A percentile compares a stretch with the other conserved stretches of the same genome.
These are phyloP conservation scores for Drusus annulatus DNA, from an alignment of 1,140 invertebrate species.

Conservation along the genomic window DNA sequence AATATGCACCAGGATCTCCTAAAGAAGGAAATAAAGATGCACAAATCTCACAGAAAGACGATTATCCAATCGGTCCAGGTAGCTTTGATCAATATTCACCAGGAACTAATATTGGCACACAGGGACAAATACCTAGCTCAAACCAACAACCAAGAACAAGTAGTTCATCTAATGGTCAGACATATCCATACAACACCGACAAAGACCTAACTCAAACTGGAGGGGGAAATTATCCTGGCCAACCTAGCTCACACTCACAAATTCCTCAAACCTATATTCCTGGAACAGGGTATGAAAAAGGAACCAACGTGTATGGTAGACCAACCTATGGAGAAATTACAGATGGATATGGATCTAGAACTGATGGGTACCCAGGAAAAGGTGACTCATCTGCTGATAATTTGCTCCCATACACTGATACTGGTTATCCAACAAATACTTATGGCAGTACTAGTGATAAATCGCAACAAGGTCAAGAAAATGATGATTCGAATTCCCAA, in stretches of 20 bases:
- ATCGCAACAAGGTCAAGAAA: slow-evolving; percentile 8
- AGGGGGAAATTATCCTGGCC: slow-evolving; percentile 6
- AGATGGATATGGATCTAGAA: too few species aligned
- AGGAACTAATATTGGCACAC: not conserved
- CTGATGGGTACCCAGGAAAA: not conserved
- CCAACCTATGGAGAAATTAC: not conserved
- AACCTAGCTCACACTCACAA: not conserved
- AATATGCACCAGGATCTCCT: too few species aligned
- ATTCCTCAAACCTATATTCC: not conserved
- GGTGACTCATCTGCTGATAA: not conserved
- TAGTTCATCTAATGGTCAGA: slow-evolving; percentile 8
- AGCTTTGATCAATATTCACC: not conserved
- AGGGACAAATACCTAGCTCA: not conserved
- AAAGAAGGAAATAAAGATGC: too few species aligned
- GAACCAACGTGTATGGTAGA: not conserved
- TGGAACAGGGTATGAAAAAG: not conserved
- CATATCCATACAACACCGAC: not conserved
- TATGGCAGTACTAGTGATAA: not conserved
- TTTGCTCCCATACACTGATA: not conserved
- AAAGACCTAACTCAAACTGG: not conserved
- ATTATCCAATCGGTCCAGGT: not conserved
- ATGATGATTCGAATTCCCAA: slow-evolving; percentile 80
- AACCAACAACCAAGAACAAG: not conserved
- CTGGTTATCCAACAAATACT: not conserved
- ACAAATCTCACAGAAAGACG: too few species aligned